A percentile compares a stretch with the other conserved stretches of the same genome.
Evolutionary conservation across 2,888 invertebrate species (phyloP).

Genomic region (Syrista parreyssii): DNA sequence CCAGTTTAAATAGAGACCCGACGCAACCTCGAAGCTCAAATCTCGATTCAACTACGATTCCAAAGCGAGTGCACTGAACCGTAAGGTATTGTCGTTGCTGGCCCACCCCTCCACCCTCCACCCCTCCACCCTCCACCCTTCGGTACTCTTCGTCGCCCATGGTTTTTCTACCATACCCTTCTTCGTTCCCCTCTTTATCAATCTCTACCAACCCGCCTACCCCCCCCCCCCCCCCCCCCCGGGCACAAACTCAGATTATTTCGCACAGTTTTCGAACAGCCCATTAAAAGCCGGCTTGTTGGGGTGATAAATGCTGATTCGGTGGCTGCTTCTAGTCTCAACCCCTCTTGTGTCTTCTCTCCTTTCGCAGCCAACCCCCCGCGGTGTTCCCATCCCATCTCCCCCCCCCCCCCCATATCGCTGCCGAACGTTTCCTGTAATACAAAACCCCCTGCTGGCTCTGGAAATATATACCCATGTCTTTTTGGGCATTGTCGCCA

Average conservation of each 20-base stretch:
- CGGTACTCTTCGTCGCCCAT: slow-evolving; percentile 3
- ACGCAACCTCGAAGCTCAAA: slow-evolving; percentile 14
- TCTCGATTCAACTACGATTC: slow-evolving; percentile 44
- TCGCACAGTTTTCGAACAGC: slow-evolving; percentile 60
- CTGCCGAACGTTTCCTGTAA: background rate
- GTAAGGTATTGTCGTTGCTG: slow-evolving; percentile 54
- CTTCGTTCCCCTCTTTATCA: slow-evolving; percentile 5
- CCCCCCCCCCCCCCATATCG: background rate
- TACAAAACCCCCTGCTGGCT: background rate
- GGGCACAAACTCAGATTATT: slow-evolving; percentile 47
- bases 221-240: slow-evolving; percentile 30
- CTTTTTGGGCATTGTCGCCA: background rate
- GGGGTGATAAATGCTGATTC: slow-evolving; percentile 60
- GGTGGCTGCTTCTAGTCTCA: slow-evolving; percentile 27
- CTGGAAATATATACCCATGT: background rate
- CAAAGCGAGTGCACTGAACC: slow-evolving; percentile 52
- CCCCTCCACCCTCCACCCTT: slow-evolving; percentile 22
- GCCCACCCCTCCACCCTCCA: slow-evolving; percentile 25
- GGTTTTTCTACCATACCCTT: background rate
- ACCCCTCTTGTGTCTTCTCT: slow-evolving; percentile 12
- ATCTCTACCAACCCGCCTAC: slow-evolving; percentile 31
- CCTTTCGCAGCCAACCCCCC: slow-evolving; percentile 28
- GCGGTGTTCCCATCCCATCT: slow-evolving; percentile 20
- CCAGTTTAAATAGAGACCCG: slow-evolving; percentile 57
- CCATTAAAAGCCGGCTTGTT: slow-evolving; percentile 58